A percentile compares a stretch with the other conserved stretches of the same genome.
Evolutionary conservation across 2,797 vertebrate species (phyloP).

Genomic region (Anniella stebbinsi): DNA sequence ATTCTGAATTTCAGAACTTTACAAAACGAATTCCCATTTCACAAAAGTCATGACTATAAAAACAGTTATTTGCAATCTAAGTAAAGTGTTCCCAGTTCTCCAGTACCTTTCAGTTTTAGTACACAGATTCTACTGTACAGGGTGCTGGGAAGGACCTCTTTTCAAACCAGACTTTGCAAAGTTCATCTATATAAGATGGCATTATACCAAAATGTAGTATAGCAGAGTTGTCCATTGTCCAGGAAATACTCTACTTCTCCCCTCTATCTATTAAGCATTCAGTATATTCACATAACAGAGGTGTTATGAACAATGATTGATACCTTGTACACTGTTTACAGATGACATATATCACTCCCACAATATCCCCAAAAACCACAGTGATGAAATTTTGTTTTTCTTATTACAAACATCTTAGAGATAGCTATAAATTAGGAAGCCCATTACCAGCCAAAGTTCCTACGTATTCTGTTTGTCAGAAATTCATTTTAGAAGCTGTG

Average conservation of each 20-base stretch:
- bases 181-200: neutral
- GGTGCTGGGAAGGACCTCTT: neutral
- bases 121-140: fast-evolving
- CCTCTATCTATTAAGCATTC: slow-evolving; percentile 33
- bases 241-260: slow-evolving; percentile 7
- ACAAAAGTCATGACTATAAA: slow-evolving; percentile 9
- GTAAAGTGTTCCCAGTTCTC: neutral
- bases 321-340: slow-evolving; percentile 45
- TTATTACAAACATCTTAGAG: slow-evolving; percentile 57
- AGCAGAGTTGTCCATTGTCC: slow-evolving; percentile 29
- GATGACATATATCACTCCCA: slow-evolving; percentile 44
- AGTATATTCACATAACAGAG: slow-evolving; percentile 43
- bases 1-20: neutral
- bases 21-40: slow-evolving; percentile 1
- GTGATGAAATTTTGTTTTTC: slow-evolving; percentile 56
- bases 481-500: slow-evolving; percentile 57
- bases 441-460: slow-evolving; percentile 57
- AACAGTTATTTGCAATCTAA: slow-evolving; percentile 7
- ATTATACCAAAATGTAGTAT: slow-evolving; percentile 21
- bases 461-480: slow-evolving; percentile 47
- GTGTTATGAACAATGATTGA: slow-evolving; percentile 50
- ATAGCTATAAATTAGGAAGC: slow-evolving; percentile 51
- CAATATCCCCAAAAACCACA: slow-evolving; percentile 48
- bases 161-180: slow-evolving; percentile 12
- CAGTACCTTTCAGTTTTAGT: neutral